Conservation (phyloP, 2,113 vertebrate species). For the Erythrocercus mccallii region DNA sequence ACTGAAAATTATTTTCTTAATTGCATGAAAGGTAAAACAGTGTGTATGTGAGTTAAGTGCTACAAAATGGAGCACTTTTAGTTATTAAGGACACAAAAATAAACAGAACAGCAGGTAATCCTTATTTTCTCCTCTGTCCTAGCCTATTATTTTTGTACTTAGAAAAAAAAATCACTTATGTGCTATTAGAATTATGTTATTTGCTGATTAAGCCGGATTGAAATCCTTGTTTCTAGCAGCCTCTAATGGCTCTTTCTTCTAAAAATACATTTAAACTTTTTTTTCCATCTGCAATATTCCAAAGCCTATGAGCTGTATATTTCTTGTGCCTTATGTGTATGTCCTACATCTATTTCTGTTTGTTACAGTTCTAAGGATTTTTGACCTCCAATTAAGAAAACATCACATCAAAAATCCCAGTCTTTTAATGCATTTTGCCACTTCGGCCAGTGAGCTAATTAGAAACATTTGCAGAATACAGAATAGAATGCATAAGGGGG, state of each 20-base stretch:
- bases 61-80: background rate
- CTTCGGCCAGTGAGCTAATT: background rate
- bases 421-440: background rate
- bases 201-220: background rate
- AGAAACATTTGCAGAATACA: background rate
- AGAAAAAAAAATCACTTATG: background rate
- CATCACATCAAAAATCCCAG: background rate
- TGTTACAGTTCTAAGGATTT: background rate
- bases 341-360: background rate
- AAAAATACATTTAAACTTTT: background rate
- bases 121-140: background rate
- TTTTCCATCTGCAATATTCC: background rate
- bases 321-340: background rate
- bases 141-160: background rate
- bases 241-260: background rate
- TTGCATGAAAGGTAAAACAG: background rate
- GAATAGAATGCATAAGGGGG: background rate
- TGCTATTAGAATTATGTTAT: background rate
- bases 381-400: background rate
- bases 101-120: background rate
- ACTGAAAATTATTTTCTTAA: background rate
- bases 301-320: background rate
- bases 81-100: background rate
- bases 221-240: background rate
- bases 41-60: background rate